Evolutionary conservation across 2,888 invertebrate species (phyloP), one percentile per base, ranked within the genome.

Genomic region (Flexamia atlantica): DNA sequence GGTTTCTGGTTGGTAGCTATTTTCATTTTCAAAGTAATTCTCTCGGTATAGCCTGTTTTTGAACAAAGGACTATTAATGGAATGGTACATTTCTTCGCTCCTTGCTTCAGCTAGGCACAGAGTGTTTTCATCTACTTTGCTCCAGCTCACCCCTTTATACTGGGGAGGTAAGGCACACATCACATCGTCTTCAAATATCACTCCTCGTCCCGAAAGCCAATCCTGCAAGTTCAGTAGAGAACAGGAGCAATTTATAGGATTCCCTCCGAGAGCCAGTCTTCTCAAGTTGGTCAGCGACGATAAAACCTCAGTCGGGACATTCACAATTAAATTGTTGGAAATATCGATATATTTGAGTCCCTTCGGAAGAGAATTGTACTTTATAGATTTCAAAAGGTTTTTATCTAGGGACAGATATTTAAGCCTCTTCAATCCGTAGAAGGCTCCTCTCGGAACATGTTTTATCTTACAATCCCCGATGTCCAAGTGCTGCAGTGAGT

Each of bases 201-300:
- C 84, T 5, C 85, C 87, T 53, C 83, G 60, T 20, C 86, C 86
- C 0, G 87, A 87, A 57, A 87, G 85, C 82, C 84, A 85, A 74
- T 86, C 87, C 74, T 87, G 86, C 68, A 87, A 79, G 32, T 86
- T 84, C 60, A 87, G 57, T n/a, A 87, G 72, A 46, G 84, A 68
- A 60, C 87, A 87, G 20, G 87, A 86, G 83, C 87, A 87, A 68
- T 87, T 87, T 25, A 87, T 83, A 0, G 87, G 87, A 76, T 87
- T 87, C 23, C 86, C 84, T 76, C 87, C 86, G 12, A 87, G 83
- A 79, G 87, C 87, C 14, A 87, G 64, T 42, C 84, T 85, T 53
- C 85, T 84, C n/a, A 87, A 81, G 57, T 85, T 81, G 23, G 84
- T 84, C 46, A 87, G 60, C 0, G 86, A 85, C 2, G 82, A 82